Conservation (phyloP, 2,888 invertebrate genomes). For the Synanthedon myopaeformis region DNA sequence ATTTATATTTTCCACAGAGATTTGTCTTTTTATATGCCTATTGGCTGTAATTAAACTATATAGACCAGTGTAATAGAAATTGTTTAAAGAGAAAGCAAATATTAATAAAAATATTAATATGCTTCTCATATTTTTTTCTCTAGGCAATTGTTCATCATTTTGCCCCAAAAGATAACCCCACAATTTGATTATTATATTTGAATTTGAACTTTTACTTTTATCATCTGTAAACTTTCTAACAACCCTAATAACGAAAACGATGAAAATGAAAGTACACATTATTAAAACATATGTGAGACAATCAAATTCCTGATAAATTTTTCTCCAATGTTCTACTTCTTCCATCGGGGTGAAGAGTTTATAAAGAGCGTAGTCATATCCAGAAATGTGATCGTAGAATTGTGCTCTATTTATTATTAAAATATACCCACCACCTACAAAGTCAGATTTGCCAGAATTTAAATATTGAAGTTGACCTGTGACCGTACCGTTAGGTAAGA, state of each 20-base stretch:
- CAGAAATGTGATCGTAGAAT: constrained; percentile 36
- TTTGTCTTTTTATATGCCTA: constrained; percentile 4
- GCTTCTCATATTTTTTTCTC: constrained; percentile 19
- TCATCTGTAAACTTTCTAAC: constrained; percentile 10
- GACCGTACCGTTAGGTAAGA: constrained; percentile 29
- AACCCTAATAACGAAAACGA: constrained; percentile 13
- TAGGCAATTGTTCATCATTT: constrained; percentile 20
- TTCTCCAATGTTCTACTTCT: constrained; percentile 27
- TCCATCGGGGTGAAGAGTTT: constrained; percentile 24
- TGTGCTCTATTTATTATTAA: constrained; percentile 31
- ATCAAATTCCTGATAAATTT: constrained; percentile 31
- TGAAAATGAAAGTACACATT: constrained; percentile 15
- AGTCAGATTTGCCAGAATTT: constrained; percentile 22
- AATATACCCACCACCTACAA: constrained; percentile 30
- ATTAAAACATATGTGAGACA: constrained; percentile 29
- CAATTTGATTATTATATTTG: constrained; percentile 18
- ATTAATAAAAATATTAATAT: constrained; percentile 36
- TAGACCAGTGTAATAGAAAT: constrained; percentile 39
- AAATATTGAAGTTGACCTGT: constrained; percentile 29
- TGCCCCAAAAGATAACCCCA: constrained; percentile 36
- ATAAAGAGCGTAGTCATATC: constrained; percentile 25
- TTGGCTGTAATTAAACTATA: constrained; percentile 33
- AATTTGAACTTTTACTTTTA: constrained; percentile 10
- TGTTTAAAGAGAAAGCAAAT: constrained; percentile 39
- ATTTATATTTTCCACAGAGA: constrained; percentile 17